phyloP scores from a whole-genome alignment of 2,888 invertebrate genomes.

The Eudemis profundana region DNA sequence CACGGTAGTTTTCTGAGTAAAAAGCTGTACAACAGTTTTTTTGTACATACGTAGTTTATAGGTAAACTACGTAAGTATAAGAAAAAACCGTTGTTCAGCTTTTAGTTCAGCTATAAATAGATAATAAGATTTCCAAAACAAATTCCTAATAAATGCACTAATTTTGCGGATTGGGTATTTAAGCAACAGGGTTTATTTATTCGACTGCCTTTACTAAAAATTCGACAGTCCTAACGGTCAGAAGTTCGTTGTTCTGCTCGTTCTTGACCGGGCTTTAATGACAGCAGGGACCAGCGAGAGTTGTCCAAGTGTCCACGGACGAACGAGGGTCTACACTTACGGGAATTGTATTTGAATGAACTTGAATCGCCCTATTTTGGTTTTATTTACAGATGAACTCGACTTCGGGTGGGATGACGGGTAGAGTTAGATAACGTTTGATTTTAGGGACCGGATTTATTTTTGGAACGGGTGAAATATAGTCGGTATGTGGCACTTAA shows the following conservation, averaged over 20 bases:
- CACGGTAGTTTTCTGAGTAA: too few relatives aligned
- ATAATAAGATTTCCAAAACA: too few relatives aligned
- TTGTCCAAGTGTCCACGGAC: conserved; percentile 16
- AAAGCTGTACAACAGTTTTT: too few relatives aligned
- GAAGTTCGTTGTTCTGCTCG: neutral
- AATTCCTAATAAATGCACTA: too few relatives aligned
- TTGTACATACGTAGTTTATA: too few relatives aligned
- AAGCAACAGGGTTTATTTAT: too few relatives aligned
- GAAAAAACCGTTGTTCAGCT: too few relatives aligned
- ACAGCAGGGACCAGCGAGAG: conserved; percentile 16
- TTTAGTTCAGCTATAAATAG: too few relatives aligned
- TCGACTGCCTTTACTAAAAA: too few relatives aligned
- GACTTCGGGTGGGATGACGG: conserved; percentile 4
- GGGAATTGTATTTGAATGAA: conserved; percentile 28
- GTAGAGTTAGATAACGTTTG: conserved; percentile 1
- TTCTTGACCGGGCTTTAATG: conserved; percentile 24
- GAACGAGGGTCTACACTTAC: conserved; percentile 35
- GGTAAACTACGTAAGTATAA: too few relatives aligned
- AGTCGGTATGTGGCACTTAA: too few relatives aligned
- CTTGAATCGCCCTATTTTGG: conserved; percentile 21
- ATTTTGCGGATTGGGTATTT: too few relatives aligned
- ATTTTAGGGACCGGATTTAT: neutral
- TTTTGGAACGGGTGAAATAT: neutral
- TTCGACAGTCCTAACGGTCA: neutral
- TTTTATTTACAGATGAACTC: conserved; percentile 34